Evolutionary conservation across 2,113 vertebrate genomes (phyloP).

Genomic region (Patagioenas fasciata): DNA sequence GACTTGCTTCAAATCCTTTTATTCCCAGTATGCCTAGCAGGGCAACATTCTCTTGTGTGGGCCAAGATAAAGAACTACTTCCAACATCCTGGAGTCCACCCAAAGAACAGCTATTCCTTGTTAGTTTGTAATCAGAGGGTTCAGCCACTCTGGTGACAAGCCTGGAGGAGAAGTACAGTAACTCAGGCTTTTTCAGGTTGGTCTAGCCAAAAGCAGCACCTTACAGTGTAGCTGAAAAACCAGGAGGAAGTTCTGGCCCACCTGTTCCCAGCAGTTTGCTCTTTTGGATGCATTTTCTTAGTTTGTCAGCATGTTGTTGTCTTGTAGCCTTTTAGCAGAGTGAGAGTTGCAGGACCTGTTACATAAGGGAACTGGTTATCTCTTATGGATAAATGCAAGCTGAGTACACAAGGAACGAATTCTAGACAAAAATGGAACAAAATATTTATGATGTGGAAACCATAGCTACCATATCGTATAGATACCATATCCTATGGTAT

Average conservation of each 20-base stretch:
- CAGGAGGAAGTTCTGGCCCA: background rate
- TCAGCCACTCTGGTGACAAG: background rate
- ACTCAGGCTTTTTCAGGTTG: background rate
- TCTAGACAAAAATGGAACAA: background rate
- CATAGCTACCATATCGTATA: background rate
- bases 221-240: background rate
- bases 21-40: background rate
- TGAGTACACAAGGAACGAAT: background rate
- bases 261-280: background rate
- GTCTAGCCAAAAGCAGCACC: background rate
- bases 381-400: background rate
- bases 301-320: background rate
- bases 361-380: background rate
- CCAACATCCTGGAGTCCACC: background rate
- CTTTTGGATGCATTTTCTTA: background rate
- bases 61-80: slow-evolving; percentile 35
- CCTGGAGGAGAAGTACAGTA: background rate
- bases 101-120: slow-evolving; percentile 29
- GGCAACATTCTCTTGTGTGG: background rate
- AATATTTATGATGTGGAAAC: background rate
- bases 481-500: background rate
- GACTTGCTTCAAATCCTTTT: background rate
- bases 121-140: background rate
- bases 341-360: background rate
- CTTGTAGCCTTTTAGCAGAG: background rate